These are phyloP conservation scores for Tetramorium bicarinatum DNA, from an alignment of 2,888 invertebrate species.

Conservation along the genomic window DNA sequence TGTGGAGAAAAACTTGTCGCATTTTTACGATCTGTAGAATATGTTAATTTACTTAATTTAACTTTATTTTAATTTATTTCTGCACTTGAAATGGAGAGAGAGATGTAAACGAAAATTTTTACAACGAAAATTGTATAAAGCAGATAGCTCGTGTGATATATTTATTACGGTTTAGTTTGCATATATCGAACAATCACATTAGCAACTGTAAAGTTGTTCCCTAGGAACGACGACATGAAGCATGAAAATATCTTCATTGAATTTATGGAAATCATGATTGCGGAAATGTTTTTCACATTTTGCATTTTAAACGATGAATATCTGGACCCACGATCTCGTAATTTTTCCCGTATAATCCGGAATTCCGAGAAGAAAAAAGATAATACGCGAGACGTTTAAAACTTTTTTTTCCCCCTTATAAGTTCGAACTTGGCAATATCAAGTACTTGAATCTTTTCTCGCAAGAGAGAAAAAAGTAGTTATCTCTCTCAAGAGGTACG, in stretches of 20 bases:
- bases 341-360: slow-evolving; percentile 10
- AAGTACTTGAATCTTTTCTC: slow-evolving; percentile 42
- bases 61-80: neutral
- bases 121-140: neutral
- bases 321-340: slow-evolving; percentile 8
- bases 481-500: slow-evolving; percentile 26
- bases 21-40: neutral
- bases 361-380: slow-evolving; percentile 21
- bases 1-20: neutral
- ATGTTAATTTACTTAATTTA: neutral
- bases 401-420: slow-evolving; percentile 7
- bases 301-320: slow-evolving; percentile 23
- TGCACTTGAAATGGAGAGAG: neutral
- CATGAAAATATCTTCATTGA: slow-evolving; percentile 18
- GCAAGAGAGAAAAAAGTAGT: slow-evolving; percentile 21
- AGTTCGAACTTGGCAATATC: slow-evolving; percentile 41
- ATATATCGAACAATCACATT: neutral
- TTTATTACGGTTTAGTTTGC: neutral
- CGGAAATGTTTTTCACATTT: slow-evolving; percentile 11
- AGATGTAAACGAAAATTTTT: neutral
- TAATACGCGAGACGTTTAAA: slow-evolving; percentile 27
- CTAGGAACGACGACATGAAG: neutral
- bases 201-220: neutral
- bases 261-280: slow-evolving; percentile 20
- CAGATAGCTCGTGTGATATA: neutral